Base-by-base conservation (phyloP, 2,113 vertebrate genomes). In the Albula goreensis region DNA sequence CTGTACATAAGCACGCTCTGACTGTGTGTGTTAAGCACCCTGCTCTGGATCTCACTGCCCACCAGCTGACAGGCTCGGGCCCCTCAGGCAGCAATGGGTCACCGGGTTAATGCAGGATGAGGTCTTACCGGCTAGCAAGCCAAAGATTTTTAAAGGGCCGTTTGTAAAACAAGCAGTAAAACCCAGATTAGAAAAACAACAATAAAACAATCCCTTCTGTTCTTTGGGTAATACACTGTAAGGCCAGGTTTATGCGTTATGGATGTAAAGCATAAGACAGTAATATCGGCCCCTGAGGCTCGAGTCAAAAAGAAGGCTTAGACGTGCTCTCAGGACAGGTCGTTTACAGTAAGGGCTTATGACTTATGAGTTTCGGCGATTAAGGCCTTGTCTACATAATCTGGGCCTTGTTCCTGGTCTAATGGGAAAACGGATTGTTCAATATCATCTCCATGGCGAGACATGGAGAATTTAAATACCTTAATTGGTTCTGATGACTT, bases 151-250 rank as follows among this genome's bases (percentile, higher is more conserved):
- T 88, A 91, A 90, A 89, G 93, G 88, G 90, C 90, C 92, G 92
- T 94, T 90, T 91, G 89, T 90, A 90, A 89, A 90, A 94, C 92
- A 93, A 93, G 89, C 84, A 88, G 93, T 95, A 94, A 96, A 94
- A 94, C 85, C 91, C 93, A 91, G 93, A 93, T 95, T 95, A 92
- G 49, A 86, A 92, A 66, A 92, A 90, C 90, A 93, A 95, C 91
- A 94, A 93, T 93, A 93, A 94, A 93, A 93, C 92, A 93, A 93
- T 91, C 90, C 90, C 91, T 90, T 92, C 90, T 93, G 90, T 90
- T 95, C 92, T 92, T 94, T 92, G 93, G 83, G 88, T 91, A 92
- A 94, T 94, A 91, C 91, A 87, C 92, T 90, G 93, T 91, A 92
- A 94, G 94, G 92, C 92, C 92, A 91, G 93, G 94, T 94, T 95